Evolutionary conservation across 1,140 invertebrate genomes (phyloP).

Genomic region (Pogonomyrmex californicus): DNA sequence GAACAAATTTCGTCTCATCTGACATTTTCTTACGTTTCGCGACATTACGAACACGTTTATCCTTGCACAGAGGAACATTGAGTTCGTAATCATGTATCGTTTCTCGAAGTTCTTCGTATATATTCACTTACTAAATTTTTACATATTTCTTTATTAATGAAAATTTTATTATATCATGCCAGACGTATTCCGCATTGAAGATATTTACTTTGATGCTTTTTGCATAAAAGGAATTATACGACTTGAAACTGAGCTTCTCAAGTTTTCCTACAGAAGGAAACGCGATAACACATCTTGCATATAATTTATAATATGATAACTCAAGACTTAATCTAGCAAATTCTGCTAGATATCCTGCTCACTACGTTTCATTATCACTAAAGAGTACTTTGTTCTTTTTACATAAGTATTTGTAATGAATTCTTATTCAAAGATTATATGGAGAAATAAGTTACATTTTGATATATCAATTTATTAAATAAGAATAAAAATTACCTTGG

Average conservation of each 20-base stretch:
- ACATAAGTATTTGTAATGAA: constrained; percentile 23
- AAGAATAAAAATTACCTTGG: background rate
- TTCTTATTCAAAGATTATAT: background rate
- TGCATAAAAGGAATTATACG: background rate
- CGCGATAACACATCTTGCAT: constrained; percentile 15
- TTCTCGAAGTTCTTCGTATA: background rate
- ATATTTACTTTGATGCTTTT: background rate
- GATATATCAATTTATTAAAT: background rate
- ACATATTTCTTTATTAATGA: background rate
- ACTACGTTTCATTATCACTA: constrained; percentile 2
- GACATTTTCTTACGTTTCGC: constrained; percentile 29
- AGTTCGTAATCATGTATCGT: background rate
- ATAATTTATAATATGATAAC: constrained; percentile 48
- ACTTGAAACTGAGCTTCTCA: background rate
- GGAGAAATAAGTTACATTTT: background rate
- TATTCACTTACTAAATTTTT: background rate
- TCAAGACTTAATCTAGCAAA: constrained; percentile 33
- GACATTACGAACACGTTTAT: constrained; percentile 30
- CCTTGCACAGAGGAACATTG: background rate
- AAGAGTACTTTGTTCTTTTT: constrained; percentile 9
- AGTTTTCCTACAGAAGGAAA: background rate
- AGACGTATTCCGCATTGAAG: background rate
- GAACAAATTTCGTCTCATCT: constrained; percentile 48
- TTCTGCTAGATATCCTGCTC: background rate
- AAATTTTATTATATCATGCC: background rate